Conservation (phyloP, 2,113 vertebrate species). For the Antechinus stuartii region DNA sequence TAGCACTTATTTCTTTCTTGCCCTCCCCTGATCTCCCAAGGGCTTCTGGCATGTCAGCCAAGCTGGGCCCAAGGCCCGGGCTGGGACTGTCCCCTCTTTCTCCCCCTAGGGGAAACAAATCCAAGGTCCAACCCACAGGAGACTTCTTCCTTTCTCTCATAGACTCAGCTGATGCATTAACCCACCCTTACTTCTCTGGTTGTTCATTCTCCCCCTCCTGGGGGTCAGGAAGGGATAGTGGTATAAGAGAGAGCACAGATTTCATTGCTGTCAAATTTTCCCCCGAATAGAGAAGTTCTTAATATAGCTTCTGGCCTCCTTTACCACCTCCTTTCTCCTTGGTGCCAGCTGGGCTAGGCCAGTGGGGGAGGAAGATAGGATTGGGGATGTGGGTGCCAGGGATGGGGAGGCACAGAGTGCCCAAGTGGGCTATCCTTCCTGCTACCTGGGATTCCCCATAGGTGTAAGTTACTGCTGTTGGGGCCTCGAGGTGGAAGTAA, state of each 20-base stretch:
- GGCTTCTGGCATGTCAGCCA: background rate
- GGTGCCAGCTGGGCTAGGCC: background rate
- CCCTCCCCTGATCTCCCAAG: background rate
- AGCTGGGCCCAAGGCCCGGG: background rate
- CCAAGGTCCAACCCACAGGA: background rate
- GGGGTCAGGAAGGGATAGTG: background rate
- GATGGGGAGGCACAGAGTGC: background rate
- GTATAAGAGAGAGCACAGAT: background rate
- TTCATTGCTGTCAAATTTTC: background rate
- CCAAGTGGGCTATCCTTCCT: background rate
- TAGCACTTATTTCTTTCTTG: background rate
- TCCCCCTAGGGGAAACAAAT: background rate
- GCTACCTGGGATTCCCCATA: background rate
- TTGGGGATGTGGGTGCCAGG: background rate
- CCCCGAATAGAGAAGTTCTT: constrained; percentile 10
- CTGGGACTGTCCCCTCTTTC: background rate
- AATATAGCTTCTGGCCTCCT: background rate
- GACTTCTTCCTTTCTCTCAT: background rate
- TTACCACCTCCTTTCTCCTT: background rate
- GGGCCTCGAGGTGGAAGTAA: background rate
- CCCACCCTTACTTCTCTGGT: background rate
- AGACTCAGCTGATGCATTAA: background rate
- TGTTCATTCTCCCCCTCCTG: background rate
- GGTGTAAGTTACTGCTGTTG: background rate
- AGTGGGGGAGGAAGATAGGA: background rate